These are phyloP conservation scores for Drosophila bipectinata DNA, from an alignment of 1,140 invertebrate genomes.

Conservation along the genomic window DNA sequence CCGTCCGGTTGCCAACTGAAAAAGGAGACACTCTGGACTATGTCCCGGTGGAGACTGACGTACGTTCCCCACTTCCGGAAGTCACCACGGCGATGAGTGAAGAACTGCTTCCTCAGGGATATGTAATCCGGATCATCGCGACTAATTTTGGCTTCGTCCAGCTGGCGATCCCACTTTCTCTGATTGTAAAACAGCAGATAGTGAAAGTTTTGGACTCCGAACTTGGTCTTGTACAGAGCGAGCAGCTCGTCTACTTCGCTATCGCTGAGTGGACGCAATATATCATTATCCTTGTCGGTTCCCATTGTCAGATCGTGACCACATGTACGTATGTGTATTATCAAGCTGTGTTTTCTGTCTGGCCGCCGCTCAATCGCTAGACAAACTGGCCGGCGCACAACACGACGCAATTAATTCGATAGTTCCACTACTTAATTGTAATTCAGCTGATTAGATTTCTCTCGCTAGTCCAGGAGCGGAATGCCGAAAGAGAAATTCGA, in stretches of 20 bases:
- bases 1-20: constrained; percentile 62
- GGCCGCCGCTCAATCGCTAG: constrained; percentile 19
- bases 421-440: constrained; percentile 48
- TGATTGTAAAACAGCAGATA: constrained; percentile 75
- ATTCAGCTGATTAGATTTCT: constrained; percentile 68
- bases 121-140: constrained; percentile 28
- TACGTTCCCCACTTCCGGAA: constrained; percentile 72
- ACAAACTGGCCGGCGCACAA: background rate
- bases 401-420: constrained; percentile 9
- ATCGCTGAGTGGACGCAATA: constrained; percentile 63
- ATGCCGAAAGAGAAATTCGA: background rate
- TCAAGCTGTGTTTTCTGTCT: background rate
- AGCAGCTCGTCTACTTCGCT: constrained; percentile 69
- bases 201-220: constrained; percentile 59
- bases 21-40: constrained; percentile 75
- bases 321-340: background rate
- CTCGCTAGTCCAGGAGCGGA: constrained; percentile 14
- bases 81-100: constrained; percentile 56
- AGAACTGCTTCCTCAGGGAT: constrained; percentile 70
- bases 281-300: constrained; percentile 60
- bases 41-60: constrained; percentile 67
- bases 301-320: constrained; percentile 31
- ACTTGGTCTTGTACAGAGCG: constrained; percentile 55
- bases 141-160: constrained; percentile 35
- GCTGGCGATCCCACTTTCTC: constrained; percentile 69